A percentile compares a stretch with the other conserved stretches of the same genome.
phyloP scores from a whole-genome alignment of 2,888 invertebrate genomes.

The Escarpia spicata region DNA sequence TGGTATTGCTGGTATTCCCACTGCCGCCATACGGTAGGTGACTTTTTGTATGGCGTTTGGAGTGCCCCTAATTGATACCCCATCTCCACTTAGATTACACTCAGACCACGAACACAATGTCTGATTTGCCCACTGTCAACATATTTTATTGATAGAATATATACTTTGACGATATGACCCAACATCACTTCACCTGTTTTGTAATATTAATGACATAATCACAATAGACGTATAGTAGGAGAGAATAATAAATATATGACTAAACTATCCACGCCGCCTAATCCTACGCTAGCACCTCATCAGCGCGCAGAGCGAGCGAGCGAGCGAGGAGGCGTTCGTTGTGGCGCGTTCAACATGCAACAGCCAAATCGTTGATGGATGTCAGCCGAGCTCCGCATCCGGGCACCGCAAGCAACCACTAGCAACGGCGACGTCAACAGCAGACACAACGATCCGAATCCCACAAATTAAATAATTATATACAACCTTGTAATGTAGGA shows the following conservation, averaged over 20 bases:
- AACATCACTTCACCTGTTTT: conserved; percentile 27
- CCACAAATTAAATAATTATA: conserved; percentile 16
- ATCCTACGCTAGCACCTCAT: not conserved
- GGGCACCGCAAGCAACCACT: not conserved
- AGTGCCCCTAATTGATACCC: no score
- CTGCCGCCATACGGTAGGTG: no score
- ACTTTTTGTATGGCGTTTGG: no score
- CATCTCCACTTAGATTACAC: not conserved
- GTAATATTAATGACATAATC: conserved; percentile 16
- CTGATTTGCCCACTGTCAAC: conserved; percentile 32
- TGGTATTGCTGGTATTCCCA: no score
- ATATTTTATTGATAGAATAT: conserved; percentile 39
- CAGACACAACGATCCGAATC: conserved; percentile 6
- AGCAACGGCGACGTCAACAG: not conserved
- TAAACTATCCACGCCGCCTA: not conserved
- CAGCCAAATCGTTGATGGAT: not conserved
- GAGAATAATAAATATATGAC: conserved; percentile 16
- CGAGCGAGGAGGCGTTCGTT: not conserved
- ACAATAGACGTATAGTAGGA: conserved; percentile 5
- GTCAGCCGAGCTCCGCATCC: not conserved
- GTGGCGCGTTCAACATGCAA: not conserved
- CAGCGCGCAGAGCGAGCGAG: not conserved
- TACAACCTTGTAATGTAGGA: not conserved
- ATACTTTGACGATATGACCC: conserved; percentile 36
- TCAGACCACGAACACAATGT: not conserved